These are phyloP conservation scores for Diploptera punctata DNA, from an alignment of 2,888 invertebrate species.

Conservation along the genomic window DNA sequence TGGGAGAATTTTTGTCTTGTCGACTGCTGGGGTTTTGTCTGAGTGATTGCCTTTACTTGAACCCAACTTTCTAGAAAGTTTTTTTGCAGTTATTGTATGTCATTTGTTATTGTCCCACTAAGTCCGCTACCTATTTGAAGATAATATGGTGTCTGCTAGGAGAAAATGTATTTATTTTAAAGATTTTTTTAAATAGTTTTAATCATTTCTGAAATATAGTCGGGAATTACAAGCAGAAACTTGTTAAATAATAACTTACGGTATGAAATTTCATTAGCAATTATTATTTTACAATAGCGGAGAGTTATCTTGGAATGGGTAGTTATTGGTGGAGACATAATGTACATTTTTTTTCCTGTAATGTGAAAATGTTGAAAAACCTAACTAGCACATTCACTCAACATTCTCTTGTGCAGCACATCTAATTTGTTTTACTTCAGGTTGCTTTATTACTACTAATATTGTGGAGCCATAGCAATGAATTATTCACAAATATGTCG, in stretches of 20 bases:
- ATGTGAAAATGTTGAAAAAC: conserved; percentile 33
- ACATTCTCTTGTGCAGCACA: conserved; percentile 36
- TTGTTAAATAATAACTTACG: no score
- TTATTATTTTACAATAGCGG: no score
- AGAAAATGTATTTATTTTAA: no score
- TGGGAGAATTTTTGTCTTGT: conserved; percentile 14
- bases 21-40: conserved; percentile 12
- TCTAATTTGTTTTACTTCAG: conserved; percentile 30
- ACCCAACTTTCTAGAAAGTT: conserved; percentile 3
- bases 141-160: no score
- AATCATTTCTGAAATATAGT: no score
- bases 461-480: conserved; percentile 15
- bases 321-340: conserved; percentile 25
- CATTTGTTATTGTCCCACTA: conserved; percentile 10
- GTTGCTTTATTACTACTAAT: conserved; percentile 38
- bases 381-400: conserved; percentile 40
- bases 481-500: no score
- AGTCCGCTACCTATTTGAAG: not conserved
- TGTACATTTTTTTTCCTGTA: no score
- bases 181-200: no score
- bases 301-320: no score
- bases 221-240: no score
- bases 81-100: not conserved
- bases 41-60: conserved; percentile 6
- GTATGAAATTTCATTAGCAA: no score